These are phyloP conservation scores for Thecophora atra DNA, from an alignment of 2,888 invertebrate genomes.

Conservation along the genomic window DNA sequence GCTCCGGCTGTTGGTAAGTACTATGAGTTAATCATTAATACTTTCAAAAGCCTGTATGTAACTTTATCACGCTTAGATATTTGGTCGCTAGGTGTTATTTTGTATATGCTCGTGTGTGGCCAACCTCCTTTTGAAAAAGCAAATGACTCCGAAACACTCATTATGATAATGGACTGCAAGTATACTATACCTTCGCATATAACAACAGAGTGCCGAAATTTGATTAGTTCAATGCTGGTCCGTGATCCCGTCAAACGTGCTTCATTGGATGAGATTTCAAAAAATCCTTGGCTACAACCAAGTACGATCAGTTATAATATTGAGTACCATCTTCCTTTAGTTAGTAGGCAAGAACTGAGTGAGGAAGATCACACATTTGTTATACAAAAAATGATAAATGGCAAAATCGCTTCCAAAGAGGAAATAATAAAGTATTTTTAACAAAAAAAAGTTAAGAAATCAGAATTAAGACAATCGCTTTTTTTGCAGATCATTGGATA, in stretches of 20 bases:
- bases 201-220: constrained; percentile 84
- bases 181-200: constrained; percentile 91
- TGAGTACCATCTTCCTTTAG: constrained; percentile 77
- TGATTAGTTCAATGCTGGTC: constrained; percentile 93
- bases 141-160: constrained; percentile 98
- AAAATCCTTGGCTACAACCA: constrained; percentile 83
- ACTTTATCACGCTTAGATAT: constrained; percentile 74
- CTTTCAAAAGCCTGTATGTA: not conserved
- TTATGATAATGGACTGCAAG: constrained; percentile 99
- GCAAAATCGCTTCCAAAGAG: constrained; percentile 93
- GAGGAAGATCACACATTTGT: constrained; percentile 92
- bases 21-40: not conserved
- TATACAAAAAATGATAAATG: constrained; percentile 95
- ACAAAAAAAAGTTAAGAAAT: not conserved
- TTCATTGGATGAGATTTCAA: constrained; percentile 85
- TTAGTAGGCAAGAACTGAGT: constrained; percentile 88
- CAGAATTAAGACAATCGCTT: not conserved
- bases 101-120: constrained; percentile 98
- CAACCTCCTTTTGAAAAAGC: constrained; percentile 98
- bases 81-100: constrained; percentile 98
- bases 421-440: constrained; percentile 84
- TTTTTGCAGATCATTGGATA: constrained; percentile 80
- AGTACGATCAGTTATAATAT: constrained; percentile 61
- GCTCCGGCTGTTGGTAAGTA: constrained; percentile 95
- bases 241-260: constrained; percentile 93